These are phyloP conservation scores for Conopomorpha cramerella DNA, from an alignment of 1,140 invertebrate species.

Conservation along the genomic window DNA sequence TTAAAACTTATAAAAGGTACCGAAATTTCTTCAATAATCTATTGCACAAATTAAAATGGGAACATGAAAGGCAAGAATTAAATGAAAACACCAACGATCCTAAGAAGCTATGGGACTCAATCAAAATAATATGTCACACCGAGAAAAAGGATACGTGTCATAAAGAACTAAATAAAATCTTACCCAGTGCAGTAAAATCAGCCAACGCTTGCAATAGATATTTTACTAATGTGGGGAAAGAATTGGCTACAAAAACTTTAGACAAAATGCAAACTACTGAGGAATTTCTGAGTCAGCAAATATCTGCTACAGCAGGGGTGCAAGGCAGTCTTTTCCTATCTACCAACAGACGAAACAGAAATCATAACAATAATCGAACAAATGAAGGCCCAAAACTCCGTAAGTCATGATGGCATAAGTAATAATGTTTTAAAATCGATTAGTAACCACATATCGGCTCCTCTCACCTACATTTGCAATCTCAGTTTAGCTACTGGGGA, in stretches of 20 bases:
- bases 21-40: not conserved
- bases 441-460: not conserved
- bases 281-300: not conserved
- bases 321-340: not conserved
- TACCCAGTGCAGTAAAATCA: not conserved
- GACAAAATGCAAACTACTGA: not conserved
- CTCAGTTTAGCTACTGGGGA: not conserved
- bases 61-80: not conserved
- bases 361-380: not conserved
- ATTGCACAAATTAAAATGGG: not conserved
- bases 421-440: not conserved
- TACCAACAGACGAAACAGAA: not conserved
- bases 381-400: not conserved
- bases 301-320: no score
- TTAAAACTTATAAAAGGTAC: not conserved
- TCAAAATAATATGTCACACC: not conserved
- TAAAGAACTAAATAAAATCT: not conserved
- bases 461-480: not conserved
- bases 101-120: not conserved
- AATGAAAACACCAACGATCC: not conserved
- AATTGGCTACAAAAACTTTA: not conserved
- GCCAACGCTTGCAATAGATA: not conserved
- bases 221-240: not conserved
- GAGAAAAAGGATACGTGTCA: not conserved
- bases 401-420: not conserved